A percentile compares a stretch with the other conserved stretches of the same genome.
Conservation (phyloP, 2,797 vertebrate species). For the Leontopithecus rosalia region DNA sequence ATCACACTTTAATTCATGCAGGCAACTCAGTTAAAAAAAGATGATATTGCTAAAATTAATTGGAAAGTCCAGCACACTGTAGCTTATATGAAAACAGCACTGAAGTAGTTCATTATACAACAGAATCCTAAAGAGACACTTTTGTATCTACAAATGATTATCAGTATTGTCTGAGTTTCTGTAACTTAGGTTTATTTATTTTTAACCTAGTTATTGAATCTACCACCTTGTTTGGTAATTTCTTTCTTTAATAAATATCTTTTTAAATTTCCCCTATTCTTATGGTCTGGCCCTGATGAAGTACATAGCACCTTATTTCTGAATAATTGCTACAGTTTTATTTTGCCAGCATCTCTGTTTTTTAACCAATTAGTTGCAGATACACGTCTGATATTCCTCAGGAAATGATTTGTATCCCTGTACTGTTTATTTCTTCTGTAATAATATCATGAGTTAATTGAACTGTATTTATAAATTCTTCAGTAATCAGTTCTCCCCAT, state of each 20-base stretch:
- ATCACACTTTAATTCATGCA: not conserved
- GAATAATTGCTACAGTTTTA: not conserved
- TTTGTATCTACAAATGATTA: not conserved
- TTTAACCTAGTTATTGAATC: not conserved
- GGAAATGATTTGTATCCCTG: not conserved
- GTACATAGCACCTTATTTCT: not conserved
- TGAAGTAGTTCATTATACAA: not conserved
- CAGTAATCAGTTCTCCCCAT: not conserved
- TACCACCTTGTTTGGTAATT: not conserved
- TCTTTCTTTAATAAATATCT: not conserved
- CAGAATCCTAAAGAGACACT: not conserved
- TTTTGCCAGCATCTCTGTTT: not conserved
- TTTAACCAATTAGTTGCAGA: not conserved
- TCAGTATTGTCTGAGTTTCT: not conserved
- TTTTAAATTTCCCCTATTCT: not conserved
- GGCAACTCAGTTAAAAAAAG: not conserved
- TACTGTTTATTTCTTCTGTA: not conserved
- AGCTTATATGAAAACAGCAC: not conserved
- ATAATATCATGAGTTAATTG: not conserved
- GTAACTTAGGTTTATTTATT: not conserved
- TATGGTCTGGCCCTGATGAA: not conserved
- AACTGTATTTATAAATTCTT: not conserved
- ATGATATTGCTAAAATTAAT: conserved; percentile 25
- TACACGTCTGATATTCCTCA: not conserved
- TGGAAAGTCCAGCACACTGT: not conserved